These are phyloP conservation scores for Mystacornis crossleyi DNA, from an alignment of 2,113 vertebrate genomes.

Conservation along the genomic window DNA sequence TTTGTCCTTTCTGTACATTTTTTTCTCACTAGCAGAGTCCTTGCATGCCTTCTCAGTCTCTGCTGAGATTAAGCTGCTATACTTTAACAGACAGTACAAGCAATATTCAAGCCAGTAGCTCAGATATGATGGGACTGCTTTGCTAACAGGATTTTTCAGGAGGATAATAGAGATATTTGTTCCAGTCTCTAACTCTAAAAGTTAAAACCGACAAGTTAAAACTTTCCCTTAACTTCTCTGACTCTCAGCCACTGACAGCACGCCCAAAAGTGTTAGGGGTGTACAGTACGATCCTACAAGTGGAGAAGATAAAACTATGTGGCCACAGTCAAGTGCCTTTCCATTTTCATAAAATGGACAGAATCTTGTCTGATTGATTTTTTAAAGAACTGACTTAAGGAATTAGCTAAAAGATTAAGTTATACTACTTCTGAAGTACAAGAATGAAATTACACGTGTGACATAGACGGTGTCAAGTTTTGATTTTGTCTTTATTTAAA, in stretches of 20 bases:
- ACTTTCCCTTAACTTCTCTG: background rate
- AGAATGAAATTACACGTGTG: background rate
- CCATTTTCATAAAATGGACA: background rate
- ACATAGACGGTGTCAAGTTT: background rate
- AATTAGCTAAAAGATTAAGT: background rate
- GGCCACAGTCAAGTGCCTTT: background rate
- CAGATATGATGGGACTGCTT: background rate
- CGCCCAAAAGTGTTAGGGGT: background rate
- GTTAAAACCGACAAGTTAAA: background rate
- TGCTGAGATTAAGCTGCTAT: background rate
- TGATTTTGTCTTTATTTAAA: background rate
- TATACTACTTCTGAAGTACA: background rate
- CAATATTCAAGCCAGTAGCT: background rate
- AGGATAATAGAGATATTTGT: background rate
- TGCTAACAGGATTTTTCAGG: background rate
- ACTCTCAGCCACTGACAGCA: background rate
- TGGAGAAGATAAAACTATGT: background rate
- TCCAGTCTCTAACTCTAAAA: background rate
- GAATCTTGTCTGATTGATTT: background rate
- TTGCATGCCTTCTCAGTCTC: background rate
- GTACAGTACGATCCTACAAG: background rate
- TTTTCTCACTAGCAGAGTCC: background rate
- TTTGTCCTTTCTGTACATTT: background rate
- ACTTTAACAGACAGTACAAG: background rate
- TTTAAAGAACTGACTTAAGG: background rate